phyloP scores from a whole-genome alignment of 1,140 invertebrate species.

The Drosophila fuyamai region DNA sequence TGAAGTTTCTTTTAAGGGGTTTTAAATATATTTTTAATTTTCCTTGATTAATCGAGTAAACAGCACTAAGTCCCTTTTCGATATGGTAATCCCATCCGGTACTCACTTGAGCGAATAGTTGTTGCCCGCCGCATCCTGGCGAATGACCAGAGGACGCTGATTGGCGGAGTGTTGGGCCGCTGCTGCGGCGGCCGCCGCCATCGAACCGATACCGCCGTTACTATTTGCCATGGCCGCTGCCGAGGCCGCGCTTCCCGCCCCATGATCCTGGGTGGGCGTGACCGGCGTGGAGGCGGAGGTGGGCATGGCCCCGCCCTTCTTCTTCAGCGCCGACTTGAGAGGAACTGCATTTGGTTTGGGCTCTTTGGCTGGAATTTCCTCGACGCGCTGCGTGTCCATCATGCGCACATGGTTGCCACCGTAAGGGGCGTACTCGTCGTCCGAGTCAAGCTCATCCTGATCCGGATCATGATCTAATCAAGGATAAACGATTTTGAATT shows the following conservation, averaged over 20 bases:
- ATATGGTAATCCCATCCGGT: neutral
- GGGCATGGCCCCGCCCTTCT: constrained; percentile 87
- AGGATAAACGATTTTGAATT: neutral
- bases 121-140: constrained; percentile 87
- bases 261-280: constrained; percentile 91
- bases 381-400: constrained; percentile 92
- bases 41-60: neutral
- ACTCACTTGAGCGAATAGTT: constrained; percentile 88
- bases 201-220: constrained; percentile 72
- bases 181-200: constrained; percentile 71
- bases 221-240: constrained; percentile 72
- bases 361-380: constrained; percentile 96
- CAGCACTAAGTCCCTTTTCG: too few relatives aligned
- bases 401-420: constrained; percentile 86
- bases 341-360: constrained; percentile 94
- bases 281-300: constrained; percentile 80
- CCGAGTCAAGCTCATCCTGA: constrained; percentile 86
- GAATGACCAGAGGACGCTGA: constrained; percentile 87
- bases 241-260: constrained; percentile 41
- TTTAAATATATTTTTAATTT: neutral
- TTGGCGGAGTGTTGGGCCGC: constrained; percentile 73
- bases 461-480: constrained; percentile 82
- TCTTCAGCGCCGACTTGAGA: constrained; percentile 96
- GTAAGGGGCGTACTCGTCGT: constrained; percentile 84
- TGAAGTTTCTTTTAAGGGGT: too few relatives aligned